Evolutionary conservation across 2,113 vertebrate species (phyloP).

Genomic region (Lophura nycthemera): DNA sequence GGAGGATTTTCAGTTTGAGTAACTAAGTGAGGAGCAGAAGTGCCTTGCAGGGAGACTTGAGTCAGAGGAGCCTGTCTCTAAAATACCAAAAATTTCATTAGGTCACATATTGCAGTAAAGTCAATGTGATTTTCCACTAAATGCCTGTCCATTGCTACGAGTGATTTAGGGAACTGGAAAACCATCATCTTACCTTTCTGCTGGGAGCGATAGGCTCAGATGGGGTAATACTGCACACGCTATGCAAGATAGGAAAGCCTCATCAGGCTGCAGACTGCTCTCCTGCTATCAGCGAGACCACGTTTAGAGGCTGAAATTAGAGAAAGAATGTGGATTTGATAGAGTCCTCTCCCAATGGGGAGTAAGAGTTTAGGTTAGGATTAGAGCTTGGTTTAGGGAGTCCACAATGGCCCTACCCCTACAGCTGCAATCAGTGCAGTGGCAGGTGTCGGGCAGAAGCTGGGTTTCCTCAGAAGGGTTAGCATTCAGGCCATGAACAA

Average conservation of each 20-base stretch:
- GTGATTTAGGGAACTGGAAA: not conserved
- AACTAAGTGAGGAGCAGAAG: not conserved
- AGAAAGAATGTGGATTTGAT: not conserved
- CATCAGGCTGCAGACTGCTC: not conserved
- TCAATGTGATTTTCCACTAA: not conserved
- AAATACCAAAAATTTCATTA: not conserved
- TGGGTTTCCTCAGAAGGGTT: not conserved
- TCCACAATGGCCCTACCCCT: not conserved
- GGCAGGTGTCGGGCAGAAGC: too few relatives aligned
- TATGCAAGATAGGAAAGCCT: not conserved
- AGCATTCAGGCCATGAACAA: too few relatives aligned
- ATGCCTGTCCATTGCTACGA: not conserved
- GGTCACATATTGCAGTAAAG: not conserved
- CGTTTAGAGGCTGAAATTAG: not conserved
- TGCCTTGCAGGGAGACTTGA: not conserved
- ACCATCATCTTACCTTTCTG: not conserved
- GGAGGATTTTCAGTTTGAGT: not conserved
- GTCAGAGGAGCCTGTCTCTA: not conserved
- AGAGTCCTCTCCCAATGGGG: too few relatives aligned
- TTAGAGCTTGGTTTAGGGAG: too few relatives aligned
- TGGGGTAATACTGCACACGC: not conserved
- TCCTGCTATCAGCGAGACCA: not conserved
- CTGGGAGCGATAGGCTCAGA: not conserved
- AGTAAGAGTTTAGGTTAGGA: too few relatives aligned
- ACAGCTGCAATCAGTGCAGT: not conserved